These are phyloP conservation scores for Chelmon rostratus DNA, from an alignment of 2,797 vertebrate genomes.

Conservation along the genomic window DNA sequence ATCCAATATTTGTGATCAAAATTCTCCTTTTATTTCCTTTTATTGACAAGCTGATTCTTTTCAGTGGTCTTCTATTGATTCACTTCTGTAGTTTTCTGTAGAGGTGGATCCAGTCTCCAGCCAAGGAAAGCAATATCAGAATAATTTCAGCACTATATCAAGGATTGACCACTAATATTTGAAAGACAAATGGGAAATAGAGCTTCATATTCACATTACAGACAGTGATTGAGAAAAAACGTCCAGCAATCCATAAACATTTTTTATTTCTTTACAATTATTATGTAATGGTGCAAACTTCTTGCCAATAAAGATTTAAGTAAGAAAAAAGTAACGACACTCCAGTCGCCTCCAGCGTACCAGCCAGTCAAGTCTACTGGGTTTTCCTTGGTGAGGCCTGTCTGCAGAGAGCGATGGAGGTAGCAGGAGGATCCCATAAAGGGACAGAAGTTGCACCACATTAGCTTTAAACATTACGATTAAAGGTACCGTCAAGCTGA, in stretches of 20 bases:
- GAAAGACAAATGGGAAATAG: not conserved
- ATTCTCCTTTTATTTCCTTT: no score
- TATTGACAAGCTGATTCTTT: no score
- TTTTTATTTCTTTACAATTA: no score
- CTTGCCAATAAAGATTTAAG: conserved; percentile 1
- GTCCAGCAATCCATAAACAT: no score
- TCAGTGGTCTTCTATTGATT: no score
- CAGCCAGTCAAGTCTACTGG: conserved; percentile 3
- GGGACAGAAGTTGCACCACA: conserved; percentile 12
- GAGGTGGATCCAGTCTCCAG: not conserved
- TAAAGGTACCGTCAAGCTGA: conserved; percentile 37
- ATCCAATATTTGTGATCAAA: no score
- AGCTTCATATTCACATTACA: no score
- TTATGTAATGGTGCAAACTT: not conserved
- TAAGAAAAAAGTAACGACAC: conserved; percentile 12
- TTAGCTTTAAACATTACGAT: conserved; percentile 49
- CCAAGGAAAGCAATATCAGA: not conserved
- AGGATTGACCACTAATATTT: not conserved
- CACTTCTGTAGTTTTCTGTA: no score
- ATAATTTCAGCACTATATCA: not conserved
- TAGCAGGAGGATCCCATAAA: conserved; percentile 35
- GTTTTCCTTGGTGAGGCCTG: not conserved
- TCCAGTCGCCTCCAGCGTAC: conserved; percentile 1
- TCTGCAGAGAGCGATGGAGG: conserved; percentile 30
- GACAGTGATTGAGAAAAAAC: no score